phyloP scores from a whole-genome alignment of 2,888 invertebrate genomes.

The Caprella mutica region DNA sequence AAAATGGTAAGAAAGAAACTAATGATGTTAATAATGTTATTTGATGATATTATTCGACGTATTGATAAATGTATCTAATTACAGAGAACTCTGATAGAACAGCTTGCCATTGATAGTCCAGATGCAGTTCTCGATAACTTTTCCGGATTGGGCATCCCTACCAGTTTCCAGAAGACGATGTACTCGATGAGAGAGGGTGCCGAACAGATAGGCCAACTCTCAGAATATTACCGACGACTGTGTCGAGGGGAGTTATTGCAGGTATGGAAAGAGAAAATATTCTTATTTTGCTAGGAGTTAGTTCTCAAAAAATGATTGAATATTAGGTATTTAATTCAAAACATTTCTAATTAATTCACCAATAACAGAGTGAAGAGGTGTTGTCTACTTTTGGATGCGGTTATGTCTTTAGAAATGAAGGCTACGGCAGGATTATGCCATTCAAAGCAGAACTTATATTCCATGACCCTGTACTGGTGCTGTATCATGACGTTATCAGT shows the following conservation, averaged over 20 bases:
- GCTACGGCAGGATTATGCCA: constrained; percentile 20
- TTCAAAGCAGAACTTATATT: constrained; percentile 41
- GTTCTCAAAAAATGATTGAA: too few species aligned
- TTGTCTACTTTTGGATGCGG: constrained; percentile 18
- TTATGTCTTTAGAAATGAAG: constrained; percentile 10
- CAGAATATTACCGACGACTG: neutral
- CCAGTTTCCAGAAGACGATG: constrained; percentile 23
- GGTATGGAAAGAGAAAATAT: too few species aligned
- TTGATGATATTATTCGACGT: too few species aligned
- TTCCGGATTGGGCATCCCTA: constrained; percentile 30
- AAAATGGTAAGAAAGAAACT: constrained; percentile 7
- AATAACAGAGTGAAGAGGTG: too few species aligned
- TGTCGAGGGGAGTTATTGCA: constrained; percentile 15
- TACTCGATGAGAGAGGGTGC: constrained; percentile 16
- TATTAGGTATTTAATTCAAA: too few species aligned
- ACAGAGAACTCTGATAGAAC: constrained; percentile 20
- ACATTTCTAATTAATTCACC: too few species aligned
- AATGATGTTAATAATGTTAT: too few species aligned
- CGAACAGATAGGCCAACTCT: constrained; percentile 11
- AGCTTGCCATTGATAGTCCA: constrained; percentile 16
- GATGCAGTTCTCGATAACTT: constrained; percentile 17
- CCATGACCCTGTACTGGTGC: constrained; percentile 41
- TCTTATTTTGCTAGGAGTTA: too few species aligned
- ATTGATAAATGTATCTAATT: neutral
- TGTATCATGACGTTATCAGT: constrained; percentile 43